Percentiles rank a stretch among this genome's conserved stretches.
Conservation (phyloP, 2,797 vertebrate genomes). For the Vespertilio murinus region DNA sequence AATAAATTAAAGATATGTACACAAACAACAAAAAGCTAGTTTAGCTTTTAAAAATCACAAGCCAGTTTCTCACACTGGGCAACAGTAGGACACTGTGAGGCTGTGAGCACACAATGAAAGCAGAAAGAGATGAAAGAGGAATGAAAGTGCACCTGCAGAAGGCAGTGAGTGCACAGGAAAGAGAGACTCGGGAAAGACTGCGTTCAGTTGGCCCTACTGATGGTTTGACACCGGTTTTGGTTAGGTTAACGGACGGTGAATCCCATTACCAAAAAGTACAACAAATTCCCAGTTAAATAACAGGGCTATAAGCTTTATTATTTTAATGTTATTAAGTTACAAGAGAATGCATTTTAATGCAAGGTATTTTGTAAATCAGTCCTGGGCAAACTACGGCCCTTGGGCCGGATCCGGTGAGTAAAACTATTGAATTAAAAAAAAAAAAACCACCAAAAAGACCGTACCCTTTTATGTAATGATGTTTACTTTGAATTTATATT, state of each 20-base stretch:
- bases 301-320: neutral
- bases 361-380: constrained; percentile 4
- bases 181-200: neutral
- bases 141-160: constrained; percentile 41
- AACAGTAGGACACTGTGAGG: constrained; percentile 66
- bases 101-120: constrained; percentile 17
- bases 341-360: neutral
- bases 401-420: too few relatives aligned
- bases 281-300: constrained; percentile 28
- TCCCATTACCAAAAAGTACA: constrained; percentile 2
- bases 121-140: constrained; percentile 42
- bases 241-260: constrained; percentile 38
- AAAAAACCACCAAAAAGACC: too few relatives aligned
- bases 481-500: too few relatives aligned
- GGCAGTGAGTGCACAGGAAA: constrained; percentile 14
- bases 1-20: constrained; percentile 52
- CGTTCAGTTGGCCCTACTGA: neutral
- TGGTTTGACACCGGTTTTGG: constrained; percentile 8
- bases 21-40: constrained; percentile 64
- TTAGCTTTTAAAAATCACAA: constrained; percentile 45
- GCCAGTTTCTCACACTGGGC: constrained; percentile 63
- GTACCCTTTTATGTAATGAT: too few relatives aligned
- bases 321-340: constrained; percentile 31
- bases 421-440: too few relatives aligned
- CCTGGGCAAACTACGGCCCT: too few relatives aligned